phyloP scores from a whole-genome alignment of 2,113 vertebrate species.

The Oxyruncus cristatus region DNA sequence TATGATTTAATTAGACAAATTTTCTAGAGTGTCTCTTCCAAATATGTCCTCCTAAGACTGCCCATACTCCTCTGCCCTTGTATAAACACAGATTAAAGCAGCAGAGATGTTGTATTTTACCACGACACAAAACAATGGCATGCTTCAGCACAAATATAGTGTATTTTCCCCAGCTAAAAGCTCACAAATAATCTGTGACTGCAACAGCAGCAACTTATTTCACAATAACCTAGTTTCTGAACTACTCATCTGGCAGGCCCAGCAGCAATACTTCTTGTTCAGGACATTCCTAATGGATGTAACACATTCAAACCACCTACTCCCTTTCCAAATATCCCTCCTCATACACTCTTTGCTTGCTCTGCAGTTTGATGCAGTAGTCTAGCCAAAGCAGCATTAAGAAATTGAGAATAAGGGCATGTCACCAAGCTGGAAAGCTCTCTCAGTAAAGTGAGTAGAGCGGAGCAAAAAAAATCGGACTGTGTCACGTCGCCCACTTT shows the following conservation, averaged over 20 bases:
- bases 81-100: not conserved
- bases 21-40: not conserved
- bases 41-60: not conserved
- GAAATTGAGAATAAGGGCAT: not conserved
- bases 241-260: not conserved
- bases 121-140: not conserved
- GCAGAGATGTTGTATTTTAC: not conserved
- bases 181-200: not conserved
- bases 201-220: not conserved
- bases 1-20: not conserved
- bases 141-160: not conserved
- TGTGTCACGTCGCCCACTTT: not conserved
- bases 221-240: not conserved
- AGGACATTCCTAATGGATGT: not conserved
- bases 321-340: not conserved
- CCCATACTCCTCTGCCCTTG: not conserved
- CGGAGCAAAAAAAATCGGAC: not conserved
- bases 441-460: not conserved
- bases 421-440: not conserved
- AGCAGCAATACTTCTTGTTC: not conserved
- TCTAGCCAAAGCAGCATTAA: not conserved
- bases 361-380: not conserved
- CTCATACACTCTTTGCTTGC: not conserved
- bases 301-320: not conserved
- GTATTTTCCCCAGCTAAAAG: not conserved